phyloP scores from a whole-genome alignment of 92 coral and sea anemone species.

The Montipora capitata region DNA sequence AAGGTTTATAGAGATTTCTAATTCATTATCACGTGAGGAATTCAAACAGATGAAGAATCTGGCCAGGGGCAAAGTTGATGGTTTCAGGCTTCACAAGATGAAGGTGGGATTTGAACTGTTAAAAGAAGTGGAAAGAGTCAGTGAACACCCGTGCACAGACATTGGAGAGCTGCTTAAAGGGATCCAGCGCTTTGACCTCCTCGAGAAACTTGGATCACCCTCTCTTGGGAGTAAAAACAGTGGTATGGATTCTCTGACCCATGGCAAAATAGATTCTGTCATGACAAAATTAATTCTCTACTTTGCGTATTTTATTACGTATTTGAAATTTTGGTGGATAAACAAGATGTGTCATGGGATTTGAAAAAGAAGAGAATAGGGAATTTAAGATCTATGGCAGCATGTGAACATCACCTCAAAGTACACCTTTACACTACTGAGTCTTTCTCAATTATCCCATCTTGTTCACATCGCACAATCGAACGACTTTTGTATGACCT shows the following conservation, averaged over 20 bases:
- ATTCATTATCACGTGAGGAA: constrained; percentile 23
- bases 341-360: too few species aligned
- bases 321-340: too few species aligned
- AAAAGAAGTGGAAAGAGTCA: constrained; percentile 8
- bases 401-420: too few species aligned
- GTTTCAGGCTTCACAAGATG: not conserved
- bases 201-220: constrained; percentile 18
- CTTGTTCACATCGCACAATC: too few species aligned
- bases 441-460: too few species aligned
- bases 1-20: constrained; percentile 17
- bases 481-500: too few species aligned
- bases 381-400: too few species aligned
- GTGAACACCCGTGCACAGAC: not conserved
- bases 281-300: not conserved
- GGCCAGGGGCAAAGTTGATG: not conserved
- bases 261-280: too few species aligned
- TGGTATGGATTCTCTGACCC: not conserved
- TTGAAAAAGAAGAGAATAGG: too few species aligned
- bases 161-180: constrained; percentile 10
- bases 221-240: not conserved
- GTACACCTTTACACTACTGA: too few species aligned
- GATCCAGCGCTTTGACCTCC: constrained; percentile 24
- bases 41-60: constrained; percentile 9
- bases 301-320: too few species aligned
- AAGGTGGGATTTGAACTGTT: constrained; percentile 20